A percentile compares a stretch with the other conserved stretches of the same genome.
Conservation (phyloP, 2,797 vertebrate genomes). For the Onychomys torridus region DNA sequence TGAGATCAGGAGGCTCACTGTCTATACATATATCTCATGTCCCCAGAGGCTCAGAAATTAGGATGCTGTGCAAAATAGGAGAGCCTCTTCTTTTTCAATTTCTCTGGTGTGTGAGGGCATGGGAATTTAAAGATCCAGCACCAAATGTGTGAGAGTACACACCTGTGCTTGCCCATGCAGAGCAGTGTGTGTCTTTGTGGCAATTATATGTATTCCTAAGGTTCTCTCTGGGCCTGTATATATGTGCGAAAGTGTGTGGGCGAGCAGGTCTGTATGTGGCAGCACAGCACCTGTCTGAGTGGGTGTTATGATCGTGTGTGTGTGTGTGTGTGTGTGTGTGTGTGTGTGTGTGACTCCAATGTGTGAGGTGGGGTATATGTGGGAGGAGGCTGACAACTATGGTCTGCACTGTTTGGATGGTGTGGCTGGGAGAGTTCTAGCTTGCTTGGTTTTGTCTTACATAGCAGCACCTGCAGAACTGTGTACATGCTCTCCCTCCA, state of each 20-base stretch:
- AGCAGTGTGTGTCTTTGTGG: not conserved
- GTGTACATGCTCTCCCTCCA: too few relatives aligned
- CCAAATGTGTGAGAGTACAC: not conserved
- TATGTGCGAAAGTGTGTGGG: conserved; percentile 78
- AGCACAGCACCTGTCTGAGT: conserved; percentile 76
- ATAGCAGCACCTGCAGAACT: not conserved
- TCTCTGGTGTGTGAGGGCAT: not conserved
- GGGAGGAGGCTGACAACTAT: conserved; percentile 63
- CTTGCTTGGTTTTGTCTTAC: not conserved
- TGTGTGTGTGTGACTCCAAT: conserved; percentile 61
- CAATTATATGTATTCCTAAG: conserved; percentile 20
- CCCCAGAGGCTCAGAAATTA: not conserved
- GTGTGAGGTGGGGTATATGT: conserved; percentile 43
- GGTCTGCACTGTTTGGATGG: not conserved
- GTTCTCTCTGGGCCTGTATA: conserved; percentile 24
- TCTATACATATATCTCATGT: not conserved
- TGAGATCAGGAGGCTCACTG: not conserved
- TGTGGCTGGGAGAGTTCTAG: not conserved
- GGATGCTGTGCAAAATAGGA: not conserved
- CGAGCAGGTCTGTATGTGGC: conserved; percentile 72
- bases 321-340: conserved; percentile 69
- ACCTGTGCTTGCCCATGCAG: not conserved
- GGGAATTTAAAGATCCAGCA: not conserved
- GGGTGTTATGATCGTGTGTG: conserved; percentile 56
- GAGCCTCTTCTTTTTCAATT: not conserved